phyloP scores from a whole-genome alignment of 37 sponge, comb jelly and placozoan species.

The Cladorhizidae sp. region DNA sequence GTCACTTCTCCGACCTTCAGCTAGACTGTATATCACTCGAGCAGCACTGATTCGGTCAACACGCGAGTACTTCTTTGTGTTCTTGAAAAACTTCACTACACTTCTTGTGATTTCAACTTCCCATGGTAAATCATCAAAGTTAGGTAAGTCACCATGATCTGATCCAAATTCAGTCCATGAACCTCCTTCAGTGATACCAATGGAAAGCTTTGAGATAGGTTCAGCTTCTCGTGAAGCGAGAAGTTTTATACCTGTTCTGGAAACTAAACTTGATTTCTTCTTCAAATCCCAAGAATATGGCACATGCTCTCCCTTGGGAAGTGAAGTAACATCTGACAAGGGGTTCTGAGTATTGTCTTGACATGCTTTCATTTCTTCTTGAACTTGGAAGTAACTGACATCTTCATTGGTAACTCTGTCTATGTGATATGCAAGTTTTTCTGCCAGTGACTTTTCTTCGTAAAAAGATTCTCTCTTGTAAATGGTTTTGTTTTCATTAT shows the following conservation, averaged over 20 bases:
- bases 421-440: background rate
- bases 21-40: slow-evolving; percentile 40
- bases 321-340: too few relatives aligned
- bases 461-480: background rate
- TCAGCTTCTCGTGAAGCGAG: too few relatives aligned
- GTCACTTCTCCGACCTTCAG: slow-evolving; percentile 50
- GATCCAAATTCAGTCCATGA: background rate
- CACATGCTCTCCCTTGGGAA: too few relatives aligned
- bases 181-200: background rate
- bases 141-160: background rate
- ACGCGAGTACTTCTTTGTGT: slow-evolving; percentile 5
- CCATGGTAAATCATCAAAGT: slow-evolving; percentile 71
- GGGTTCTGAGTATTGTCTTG: too few relatives aligned
- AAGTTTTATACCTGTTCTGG: too few relatives aligned
- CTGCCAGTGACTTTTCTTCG: background rate
- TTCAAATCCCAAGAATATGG: too few relatives aligned
- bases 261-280: too few relatives aligned
- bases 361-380: background rate
- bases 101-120: slow-evolving; percentile 80
- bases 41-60: slow-evolving; percentile 25
- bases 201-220: background rate
- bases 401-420: background rate
- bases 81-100: slow-evolving; percentile 62
- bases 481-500: too few relatives aligned
- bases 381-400: background rate